Evolutionary conservation across 2,113 vertebrate genomes (phyloP), one percentile per base, ranked within the genome.

Genomic region (Stictonetta naevosa): DNA sequence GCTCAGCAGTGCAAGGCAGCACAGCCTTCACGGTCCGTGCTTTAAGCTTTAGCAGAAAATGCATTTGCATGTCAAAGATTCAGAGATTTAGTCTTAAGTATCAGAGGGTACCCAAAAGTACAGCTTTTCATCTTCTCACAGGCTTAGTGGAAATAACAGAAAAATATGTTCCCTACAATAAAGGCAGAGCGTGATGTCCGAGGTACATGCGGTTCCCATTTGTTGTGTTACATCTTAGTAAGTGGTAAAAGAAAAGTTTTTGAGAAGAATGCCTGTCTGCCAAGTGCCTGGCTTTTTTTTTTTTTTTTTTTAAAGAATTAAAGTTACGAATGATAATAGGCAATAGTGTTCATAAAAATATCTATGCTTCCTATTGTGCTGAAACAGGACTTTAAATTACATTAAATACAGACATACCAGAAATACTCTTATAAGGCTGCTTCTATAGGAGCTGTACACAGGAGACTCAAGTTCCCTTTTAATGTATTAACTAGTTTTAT

Each of bases 201-300:
- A 40, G 66, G 48, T 3, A 31, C 71, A 33, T 0, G 0, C 0
- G 1, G 55, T 52, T 79, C 78, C 3, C 17, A 0, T 68, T 78
- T 17, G 15, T 53, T 60, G 64, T 38, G 55, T 71, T 83, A 26
- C 52, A 80, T 46, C 92, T 80, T 59, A 29, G 0, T 26, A 22
- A 80, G 59, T 28, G 46, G 46, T 52, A 71, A 86, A 55, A 50
- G 63, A 56, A 55, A 44, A 52, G 68, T 74, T 83, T 80, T 17
- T 86, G 82, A 59, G 79, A 60, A 78, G 60, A 83, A 28, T 88
- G 67, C 75, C 40, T 48, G 50, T 63, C 83, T 81, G 42, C 60
- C 38, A 75, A 64, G 67, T 22, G 28, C 42, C 20, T 12, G 40
- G 76, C 55, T 16, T 40, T 40, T 19, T 64, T 40, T 29, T 52